phyloP scores from a whole-genome alignment of 2,888 invertebrate species.

The Diaphora mendica region DNA sequence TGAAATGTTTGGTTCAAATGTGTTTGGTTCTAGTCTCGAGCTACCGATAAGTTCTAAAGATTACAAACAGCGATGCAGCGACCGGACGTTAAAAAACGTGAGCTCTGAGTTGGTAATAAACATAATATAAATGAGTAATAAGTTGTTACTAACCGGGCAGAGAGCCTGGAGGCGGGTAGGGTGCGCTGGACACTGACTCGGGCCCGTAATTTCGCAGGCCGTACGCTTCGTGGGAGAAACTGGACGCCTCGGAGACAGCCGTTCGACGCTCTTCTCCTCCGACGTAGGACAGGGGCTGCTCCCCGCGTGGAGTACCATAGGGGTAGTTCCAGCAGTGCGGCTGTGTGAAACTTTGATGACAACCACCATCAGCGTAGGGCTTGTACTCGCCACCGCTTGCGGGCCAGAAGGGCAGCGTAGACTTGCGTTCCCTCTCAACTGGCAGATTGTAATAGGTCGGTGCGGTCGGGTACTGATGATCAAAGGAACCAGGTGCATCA shows the following conservation, averaged over 20 bases:
- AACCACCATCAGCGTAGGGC: slow-evolving; percentile 86
- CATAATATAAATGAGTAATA: slow-evolving; percentile 49
- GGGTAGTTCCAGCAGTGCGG: slow-evolving; percentile 91
- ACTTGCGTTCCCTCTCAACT: slow-evolving; percentile 88
- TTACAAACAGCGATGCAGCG: slow-evolving; percentile 74
- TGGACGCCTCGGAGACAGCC: slow-evolving; percentile 87
- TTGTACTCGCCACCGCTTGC: slow-evolving; percentile 88
- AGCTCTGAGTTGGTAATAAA: slow-evolving; percentile 60
- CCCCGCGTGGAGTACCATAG: slow-evolving; percentile 87
- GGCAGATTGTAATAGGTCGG: slow-evolving; percentile 92
- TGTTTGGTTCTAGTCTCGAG: slow-evolving; percentile 67
- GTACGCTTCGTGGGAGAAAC: slow-evolving; percentile 91
- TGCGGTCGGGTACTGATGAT: slow-evolving; percentile 89
- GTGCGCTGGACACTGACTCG: slow-evolving; percentile 90
- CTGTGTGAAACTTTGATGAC: slow-evolving; percentile 90
- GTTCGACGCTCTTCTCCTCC: slow-evolving; percentile 90
- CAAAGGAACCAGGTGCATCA: slow-evolving; percentile 88
- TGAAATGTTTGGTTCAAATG: slow-evolving; percentile 71
- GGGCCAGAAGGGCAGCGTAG: slow-evolving; percentile 90
- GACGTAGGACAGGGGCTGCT: slow-evolving; percentile 90
- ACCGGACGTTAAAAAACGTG: slow-evolving; percentile 72
- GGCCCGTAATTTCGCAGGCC: slow-evolving; percentile 91
- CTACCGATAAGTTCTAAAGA: slow-evolving; percentile 77
- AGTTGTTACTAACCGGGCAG: slow-evolving; percentile 81
- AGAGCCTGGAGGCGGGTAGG: slow-evolving; percentile 93